Percentiles rank a stretch among this genome's conserved stretches.
phyloP scores from a whole-genome alignment of 1,140 invertebrate species.

The Chymomyza costata region DNA sequence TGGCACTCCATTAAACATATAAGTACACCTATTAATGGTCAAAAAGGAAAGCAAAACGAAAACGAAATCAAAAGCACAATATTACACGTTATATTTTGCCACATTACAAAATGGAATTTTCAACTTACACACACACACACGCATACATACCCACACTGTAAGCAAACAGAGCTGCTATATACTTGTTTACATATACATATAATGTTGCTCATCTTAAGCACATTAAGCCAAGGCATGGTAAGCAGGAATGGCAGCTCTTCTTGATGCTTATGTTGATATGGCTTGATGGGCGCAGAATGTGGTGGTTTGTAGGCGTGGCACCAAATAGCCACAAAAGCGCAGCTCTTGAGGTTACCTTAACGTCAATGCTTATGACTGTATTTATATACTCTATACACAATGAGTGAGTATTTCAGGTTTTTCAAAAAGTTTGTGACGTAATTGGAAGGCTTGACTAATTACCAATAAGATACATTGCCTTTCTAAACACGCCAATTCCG shows the following conservation, averaged over 20 bases:
- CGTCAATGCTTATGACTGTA: no score
- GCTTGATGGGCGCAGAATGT: constrained; percentile 15
- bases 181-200: constrained; percentile 30
- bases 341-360: constrained; percentile 40
- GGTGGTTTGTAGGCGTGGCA: constrained; percentile 13
- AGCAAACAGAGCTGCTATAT: constrained; percentile 6
- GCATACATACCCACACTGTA: constrained; percentile 15
- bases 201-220: constrained; percentile 71
- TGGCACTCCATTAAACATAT: constrained; percentile 71
- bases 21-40: constrained; percentile 72
- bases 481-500: no score
- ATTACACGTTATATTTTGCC: constrained; percentile 68
- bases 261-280: constrained; percentile 8
- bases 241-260: no score
- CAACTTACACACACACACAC: constrained; percentile 3
- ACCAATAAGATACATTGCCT: no score
- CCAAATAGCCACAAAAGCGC: constrained; percentile 43
- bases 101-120: constrained; percentile 67
- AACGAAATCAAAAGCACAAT: constrained; percentile 54
- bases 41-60: constrained; percentile 53
- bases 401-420: no score
- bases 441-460: no score
- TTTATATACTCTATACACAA: no score
- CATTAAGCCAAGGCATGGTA: constrained; percentile 45
- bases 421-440: no score